Evolutionary conservation across 2,888 invertebrate species (phyloP).

Genomic region (Teleogryllus oceanicus): DNA sequence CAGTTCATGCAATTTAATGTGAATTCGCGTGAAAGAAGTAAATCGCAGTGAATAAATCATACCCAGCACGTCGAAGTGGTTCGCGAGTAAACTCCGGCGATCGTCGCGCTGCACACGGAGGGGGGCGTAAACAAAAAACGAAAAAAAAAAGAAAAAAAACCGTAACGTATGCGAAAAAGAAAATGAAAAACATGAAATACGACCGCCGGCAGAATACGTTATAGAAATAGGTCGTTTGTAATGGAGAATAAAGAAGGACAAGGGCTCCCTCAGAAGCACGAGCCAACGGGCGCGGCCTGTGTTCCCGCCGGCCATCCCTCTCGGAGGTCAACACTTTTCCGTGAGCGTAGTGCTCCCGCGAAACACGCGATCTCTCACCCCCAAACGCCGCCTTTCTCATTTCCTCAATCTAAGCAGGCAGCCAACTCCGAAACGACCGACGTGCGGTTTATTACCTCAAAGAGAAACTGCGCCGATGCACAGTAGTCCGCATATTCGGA

Average conservation of each 20-base stretch:
- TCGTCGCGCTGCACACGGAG: too few species aligned
- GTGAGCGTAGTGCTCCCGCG: not conserved
- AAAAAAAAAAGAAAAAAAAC: not conserved
- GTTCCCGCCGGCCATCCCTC: not conserved
- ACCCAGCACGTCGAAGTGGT: too few species aligned
- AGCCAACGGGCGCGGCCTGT: not conserved
- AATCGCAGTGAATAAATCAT: too few species aligned
- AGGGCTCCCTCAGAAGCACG: not conserved
- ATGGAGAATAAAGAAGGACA: conserved; percentile 1
- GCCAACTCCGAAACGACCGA: conserved; percentile 18
- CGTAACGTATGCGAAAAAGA: not conserved
- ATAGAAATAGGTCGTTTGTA: not conserved
- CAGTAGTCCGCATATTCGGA: not conserved
- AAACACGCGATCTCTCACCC: not conserved
- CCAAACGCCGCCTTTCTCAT: not conserved
- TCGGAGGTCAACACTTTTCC: not conserved
- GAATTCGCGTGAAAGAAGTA: too few species aligned
- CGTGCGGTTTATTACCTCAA: conserved; percentile 6
- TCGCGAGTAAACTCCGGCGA: too few species aligned
- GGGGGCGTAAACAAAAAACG: not conserved
- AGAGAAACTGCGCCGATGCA: not conserved
- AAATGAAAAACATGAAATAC: conserved; percentile 6
- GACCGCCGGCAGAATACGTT: not conserved
- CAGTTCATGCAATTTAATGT: too few species aligned
- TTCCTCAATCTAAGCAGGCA: conserved; percentile 7